Conservation (phyloP, 2,797 vertebrate genomes). For the Clarias pachynema region DNA sequence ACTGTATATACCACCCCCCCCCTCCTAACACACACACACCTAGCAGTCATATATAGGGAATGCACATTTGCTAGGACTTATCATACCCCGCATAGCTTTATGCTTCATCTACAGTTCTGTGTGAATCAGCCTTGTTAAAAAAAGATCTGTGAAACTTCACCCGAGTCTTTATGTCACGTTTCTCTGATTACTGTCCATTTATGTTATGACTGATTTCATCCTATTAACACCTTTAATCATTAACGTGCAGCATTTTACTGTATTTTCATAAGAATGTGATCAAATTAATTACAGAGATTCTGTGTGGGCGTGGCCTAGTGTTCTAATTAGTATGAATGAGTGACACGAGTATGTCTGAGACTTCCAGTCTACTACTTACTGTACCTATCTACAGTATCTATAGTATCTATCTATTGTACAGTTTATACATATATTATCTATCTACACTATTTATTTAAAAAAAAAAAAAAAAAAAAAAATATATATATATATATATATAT, state of each 20-base stretch:
- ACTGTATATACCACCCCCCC: background rate
- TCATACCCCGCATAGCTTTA: conserved; percentile 6
- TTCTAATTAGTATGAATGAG: background rate
- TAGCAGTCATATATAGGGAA: background rate
- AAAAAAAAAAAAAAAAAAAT: too few relatives aligned
- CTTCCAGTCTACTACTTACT: background rate
- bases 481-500: too few relatives aligned
- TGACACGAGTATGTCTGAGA: background rate
- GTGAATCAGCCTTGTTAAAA: conserved; percentile 5
- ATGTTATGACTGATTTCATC: background rate
- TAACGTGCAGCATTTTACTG: background rate
- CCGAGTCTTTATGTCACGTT: background rate
- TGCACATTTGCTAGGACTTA: conserved; percentile 8
- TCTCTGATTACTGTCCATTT: background rate
- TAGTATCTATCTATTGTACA: too few relatives aligned
- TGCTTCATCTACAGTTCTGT: background rate
- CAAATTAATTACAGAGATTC: background rate
- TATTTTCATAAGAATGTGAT: background rate
- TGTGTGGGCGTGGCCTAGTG: background rate
- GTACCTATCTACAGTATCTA: background rate
- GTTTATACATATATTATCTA: too few relatives aligned
- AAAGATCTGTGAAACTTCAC: background rate
- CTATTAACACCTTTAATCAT: background rate
- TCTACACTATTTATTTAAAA: too few relatives aligned
- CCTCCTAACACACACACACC: conserved; percentile 3